Evolutionary conservation across 2,888 invertebrate species (phyloP), one percentile per base, ranked within the genome.

Genomic region (Altica lythri): DNA sequence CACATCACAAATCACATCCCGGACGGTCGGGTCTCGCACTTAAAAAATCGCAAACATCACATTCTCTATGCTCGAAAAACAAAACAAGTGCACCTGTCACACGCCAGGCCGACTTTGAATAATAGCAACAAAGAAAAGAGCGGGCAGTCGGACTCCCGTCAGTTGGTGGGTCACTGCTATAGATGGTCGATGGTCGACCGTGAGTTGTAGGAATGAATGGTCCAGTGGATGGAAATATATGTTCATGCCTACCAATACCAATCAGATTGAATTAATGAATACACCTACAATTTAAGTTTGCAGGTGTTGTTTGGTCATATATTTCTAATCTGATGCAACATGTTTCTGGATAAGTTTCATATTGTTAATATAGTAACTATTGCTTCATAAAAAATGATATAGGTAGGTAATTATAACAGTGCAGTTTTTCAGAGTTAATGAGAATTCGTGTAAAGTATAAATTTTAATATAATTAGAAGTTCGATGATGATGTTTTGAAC

Each of bases 151-250:
- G 35, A 37, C 19, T 29, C 40, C 42, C 40, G n/a, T n/a, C n/a
- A 38, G 10, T 38, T 19, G 22, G 40, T 25, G 40, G 40, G 40
- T 22, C 22, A 40, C 14, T 25, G 19, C 12, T 8, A 40, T 32
- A 35, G 37, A 38, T 35, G 49, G 32, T 37, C 25, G 35, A 29
- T 17, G 38, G 29, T n/a, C n/a, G n/a, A n/a, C n/a, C n/a, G n/a
- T n/a, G n/a, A n/a, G n/a, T n/a, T n/a, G 49, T 49, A 40, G 40
- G 40, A 40, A 12, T 40, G 49, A 49, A 49, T 49, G 49, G 48
- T 38, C 48, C 40, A 40, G 35, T 35, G 35, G 37, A 13, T 49
- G 22, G 40, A 22, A 40, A 12, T 40, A 40, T 40, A 49, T 49
- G 49, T 38, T 38, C 48, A 29, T 30, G 35, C 16, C 16, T 17